These are phyloP conservation scores for Arbacia lixula DNA, from an alignment of 53 echinoderm and acorn worm genomes.

Conservation along the genomic window DNA sequence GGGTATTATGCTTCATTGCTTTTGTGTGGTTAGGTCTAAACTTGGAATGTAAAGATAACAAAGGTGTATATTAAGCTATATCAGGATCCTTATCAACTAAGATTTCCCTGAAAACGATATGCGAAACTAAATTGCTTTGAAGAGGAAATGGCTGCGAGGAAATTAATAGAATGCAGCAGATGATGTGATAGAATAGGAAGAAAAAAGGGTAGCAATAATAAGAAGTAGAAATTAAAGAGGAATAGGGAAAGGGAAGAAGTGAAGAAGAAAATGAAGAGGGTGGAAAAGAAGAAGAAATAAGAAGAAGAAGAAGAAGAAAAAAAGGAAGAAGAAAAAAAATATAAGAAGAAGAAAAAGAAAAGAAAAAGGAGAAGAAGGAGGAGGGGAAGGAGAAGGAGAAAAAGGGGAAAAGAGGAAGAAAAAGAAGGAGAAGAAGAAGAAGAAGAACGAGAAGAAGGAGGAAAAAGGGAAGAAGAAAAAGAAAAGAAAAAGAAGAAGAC, in stretches of 20 bases:
- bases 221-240: background rate
- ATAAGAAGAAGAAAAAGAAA: background rate
- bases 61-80: no score
- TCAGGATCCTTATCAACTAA: no score
- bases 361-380: background rate
- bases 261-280: no score
- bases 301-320: background rate
- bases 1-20: no score
- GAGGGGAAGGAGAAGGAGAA: background rate
- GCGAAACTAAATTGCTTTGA: no score
- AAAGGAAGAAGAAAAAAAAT: background rate
- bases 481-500: background rate
- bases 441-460: background rate
- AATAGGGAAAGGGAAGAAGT: no score
- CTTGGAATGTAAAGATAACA: no score
- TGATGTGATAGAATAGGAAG: background rate
- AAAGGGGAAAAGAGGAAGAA: background rate
- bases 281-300: no score
- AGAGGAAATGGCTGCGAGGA: background rate
- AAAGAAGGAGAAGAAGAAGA: background rate
- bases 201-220: background rate
- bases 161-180: background rate
- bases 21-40: no score
- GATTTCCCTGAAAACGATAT: no score
- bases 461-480: background rate